Base-by-base conservation (phyloP, 2,888 invertebrate genomes). In the Anodontia alba region DNA sequence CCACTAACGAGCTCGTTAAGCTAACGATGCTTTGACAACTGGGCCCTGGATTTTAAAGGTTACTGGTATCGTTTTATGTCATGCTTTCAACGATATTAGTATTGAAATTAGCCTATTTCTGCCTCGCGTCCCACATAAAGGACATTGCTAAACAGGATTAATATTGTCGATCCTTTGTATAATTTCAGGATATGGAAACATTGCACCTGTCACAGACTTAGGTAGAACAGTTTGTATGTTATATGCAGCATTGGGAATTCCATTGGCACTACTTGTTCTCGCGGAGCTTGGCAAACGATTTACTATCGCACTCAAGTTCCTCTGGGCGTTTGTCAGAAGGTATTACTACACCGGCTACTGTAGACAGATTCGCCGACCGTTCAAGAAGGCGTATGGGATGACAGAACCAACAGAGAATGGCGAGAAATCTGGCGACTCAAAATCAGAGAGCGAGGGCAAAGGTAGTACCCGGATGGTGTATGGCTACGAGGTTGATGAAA, bases 201-300 rank as follows among this genome's bases (percentile, higher is more conserved):
- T 99, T 90, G 97, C 97, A 69, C 99, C 99, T 0, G 97, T 97
- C 89, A 99, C 99, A 17, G 96, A 90, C 26, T 96, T 96, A 17
- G 99, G 99, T 12, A 96, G 97, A 84, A 96, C 97, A 0, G 96
- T 98, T 69, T 98, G 99, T 0, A 98, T 99, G 86, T 95, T 98
- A 36, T 99, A 99, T 94, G 98, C 99, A 38, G 96, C 98, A 83
- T 96, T 99, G 84, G 99, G 99, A 17, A 99, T 99, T 91, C 99
- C 99, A 0, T 96, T 99, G 91, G 98, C 99, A 95, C 95, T 99
- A 88, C 97, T 99, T 77, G 96, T 99, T 23, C 95, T 99, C 87
- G 98, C 98, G 51, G 98, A 99, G 95, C 97, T 99, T 93, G 99
- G 99, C 87, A 98, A 98, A 95, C 95, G 98, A 15, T 97, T 99